phyloP scores from a whole-genome alignment of 2,888 invertebrate species.

The Melipona beecheii region DNA sequence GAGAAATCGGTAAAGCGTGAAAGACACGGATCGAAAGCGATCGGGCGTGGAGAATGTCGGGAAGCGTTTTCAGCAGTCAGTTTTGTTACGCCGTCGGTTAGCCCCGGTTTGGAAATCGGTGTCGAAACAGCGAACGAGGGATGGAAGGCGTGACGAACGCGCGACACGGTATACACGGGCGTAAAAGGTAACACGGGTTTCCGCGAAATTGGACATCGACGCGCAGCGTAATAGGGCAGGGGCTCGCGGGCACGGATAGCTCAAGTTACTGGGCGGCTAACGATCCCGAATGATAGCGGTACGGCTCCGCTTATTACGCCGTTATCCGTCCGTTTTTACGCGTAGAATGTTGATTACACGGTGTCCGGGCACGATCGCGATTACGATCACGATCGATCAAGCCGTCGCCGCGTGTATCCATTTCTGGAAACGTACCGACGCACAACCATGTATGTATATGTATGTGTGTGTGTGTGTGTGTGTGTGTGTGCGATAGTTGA shows the following conservation, averaged over 20 bases:
- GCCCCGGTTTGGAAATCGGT: neutral
- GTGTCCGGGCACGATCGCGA: slow-evolving; percentile 25
- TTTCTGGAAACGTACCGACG: slow-evolving; percentile 4
- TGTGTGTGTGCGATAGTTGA: neutral
- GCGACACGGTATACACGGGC: slow-evolving; percentile 49
- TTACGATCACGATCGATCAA: slow-evolving; percentile 25
- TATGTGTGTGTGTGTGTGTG: too few species aligned
- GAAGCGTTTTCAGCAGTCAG: neutral
- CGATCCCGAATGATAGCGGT: slow-evolving; percentile 43
- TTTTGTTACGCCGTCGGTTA: slow-evolving; percentile 36
- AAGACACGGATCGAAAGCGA: neutral
- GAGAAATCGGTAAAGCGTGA: neutral
- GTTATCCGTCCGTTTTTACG: slow-evolving; percentile 32
- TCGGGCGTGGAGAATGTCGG: neutral
- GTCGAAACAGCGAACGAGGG: neutral
- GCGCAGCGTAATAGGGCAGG: slow-evolving; percentile 35
- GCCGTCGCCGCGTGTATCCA: slow-evolving; percentile 18
- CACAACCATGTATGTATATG: neutral
- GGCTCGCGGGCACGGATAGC: slow-evolving; percentile 29
- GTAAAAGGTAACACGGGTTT: slow-evolving; percentile 40
- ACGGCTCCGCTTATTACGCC: slow-evolving; percentile 48
- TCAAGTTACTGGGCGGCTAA: slow-evolving; percentile 40
- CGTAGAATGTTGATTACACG: slow-evolving; percentile 51
- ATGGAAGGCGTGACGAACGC: slow-evolving; percentile 38
- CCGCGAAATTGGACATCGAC: slow-evolving; percentile 53